Base-by-base conservation (phyloP, 2,797 vertebrate species). In the Bothrops alternatus region DNA sequence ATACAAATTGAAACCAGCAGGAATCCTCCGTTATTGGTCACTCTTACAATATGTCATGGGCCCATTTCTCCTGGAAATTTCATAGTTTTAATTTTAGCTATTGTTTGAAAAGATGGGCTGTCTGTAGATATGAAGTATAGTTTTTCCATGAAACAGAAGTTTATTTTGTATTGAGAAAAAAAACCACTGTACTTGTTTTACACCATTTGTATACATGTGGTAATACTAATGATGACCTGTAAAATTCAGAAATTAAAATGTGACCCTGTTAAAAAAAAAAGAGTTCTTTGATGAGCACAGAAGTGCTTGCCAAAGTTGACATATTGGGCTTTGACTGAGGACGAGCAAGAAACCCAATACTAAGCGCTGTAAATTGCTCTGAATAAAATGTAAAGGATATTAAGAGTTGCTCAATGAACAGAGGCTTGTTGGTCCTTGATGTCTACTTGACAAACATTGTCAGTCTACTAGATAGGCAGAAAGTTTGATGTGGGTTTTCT, bases 161-260 rank as follows among this genome's bases (percentile, higher is more conserved):
- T 98, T 98, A 98, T 99, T 99, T 99, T 99, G 98, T 99, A 99
- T 98, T 98, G 92, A 63, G 58, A 50, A n/a, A 98, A 98, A 98
- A 98, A 98, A 98, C 98, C 98, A 99, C 98, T 98, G 98, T 98
- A 98, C 97, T 98, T 98, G 98, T 98, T 99, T 98, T 98, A 98
- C 98, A 99, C 98, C 98, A 98, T 99, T 99, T 99, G 98, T 99
- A 99, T 99, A 99, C 98, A 98, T 98, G 98, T 98, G 98, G 98
- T 98, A 97, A 98, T 98, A 98, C 98, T 99, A 98, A 98, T 97
- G 96, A 97, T 97, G 96, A 98, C 96, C 97, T 98, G 98, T 98
- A 98, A 97, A 98, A 98, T 99, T 98, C 98, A 98, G 98, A 97
- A 98, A 99, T 99, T 99, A 99, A 98, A 99, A 99, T 98, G 98